Base-by-base conservation (phyloP, 2,113 vertebrate genomes). In the Rhinolophus sinicus region DNA sequence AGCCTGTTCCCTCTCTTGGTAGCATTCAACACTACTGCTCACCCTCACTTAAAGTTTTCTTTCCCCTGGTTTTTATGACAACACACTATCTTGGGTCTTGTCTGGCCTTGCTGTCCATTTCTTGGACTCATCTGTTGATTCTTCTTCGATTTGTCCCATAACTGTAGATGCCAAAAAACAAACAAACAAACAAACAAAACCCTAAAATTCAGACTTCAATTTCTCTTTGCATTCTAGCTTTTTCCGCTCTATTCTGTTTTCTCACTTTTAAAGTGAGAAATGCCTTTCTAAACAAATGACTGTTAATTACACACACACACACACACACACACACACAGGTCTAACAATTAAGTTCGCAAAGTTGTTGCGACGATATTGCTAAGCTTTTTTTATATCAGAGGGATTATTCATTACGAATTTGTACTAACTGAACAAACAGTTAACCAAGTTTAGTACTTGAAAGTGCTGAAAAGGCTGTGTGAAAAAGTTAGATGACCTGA, bases 221-320 rank as follows among this genome's bases (percentile, higher is more conserved):
- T 94, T 93, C 52, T 93, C 56, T 84, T 76, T 54, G 28, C 19
- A 56, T 64, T 77, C 54, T 83, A 24, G 19, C 13, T 93, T 92
- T 76, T 38, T 67, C 33, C 38, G 22, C 35, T 72, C 52, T 73
- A 24, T 83, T 82, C 30, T 87, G 7, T 87, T 94, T 92, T 56
- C 38, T 94, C 50, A 67, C 30, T 93, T 96, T 95, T 70, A 52
- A 96, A 97, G 13, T 50, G 47, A 50, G 47, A 50, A 50, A 38
- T 62, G 21, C 90, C 54, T 58, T 67, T 89, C 38, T 88, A 26
- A 78, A 64, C 14, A 56, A 67, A 86, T 30, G 16, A 70, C 13
- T 7, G 11, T 54, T 90, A 90, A 80, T 50, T 96, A 50, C 47
- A 47, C 47, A 47, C 47, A 47, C 47, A 47, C 47, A 50, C 47